Evolutionary conservation across 2,888 invertebrate species (phyloP).

Genomic region (Metalampra italica): DNA sequence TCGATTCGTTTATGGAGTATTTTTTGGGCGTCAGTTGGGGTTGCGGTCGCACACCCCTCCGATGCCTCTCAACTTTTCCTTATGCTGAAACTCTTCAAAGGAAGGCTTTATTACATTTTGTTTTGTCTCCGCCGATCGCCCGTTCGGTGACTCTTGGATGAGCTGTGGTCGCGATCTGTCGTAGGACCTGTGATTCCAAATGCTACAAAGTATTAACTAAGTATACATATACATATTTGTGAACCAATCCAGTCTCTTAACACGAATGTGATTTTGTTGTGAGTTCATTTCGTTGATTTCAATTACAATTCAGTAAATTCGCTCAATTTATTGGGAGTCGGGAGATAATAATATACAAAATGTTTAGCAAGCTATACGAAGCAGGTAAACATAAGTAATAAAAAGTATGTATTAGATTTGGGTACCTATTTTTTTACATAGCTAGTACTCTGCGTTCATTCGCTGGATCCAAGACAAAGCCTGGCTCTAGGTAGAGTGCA

Average conservation of each 20-base stretch:
- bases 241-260: neutral
- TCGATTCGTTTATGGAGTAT: slow-evolving; percentile 68
- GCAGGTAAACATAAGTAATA: no score
- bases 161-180: slow-evolving; percentile 38
- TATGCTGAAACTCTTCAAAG: slow-evolving; percentile 67
- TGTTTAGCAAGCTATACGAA: no score
- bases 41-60: slow-evolving; percentile 58
- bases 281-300: no score
- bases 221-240: neutral
- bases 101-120: slow-evolving; percentile 62
- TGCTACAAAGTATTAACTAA: no score
- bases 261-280: no score
- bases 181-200: neutral
- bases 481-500: slow-evolving; percentile 26
- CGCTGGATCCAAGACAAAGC: slow-evolving; percentile 24
- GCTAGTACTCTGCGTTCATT: slow-evolving; percentile 22
- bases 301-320: no score
- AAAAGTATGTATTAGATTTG: no score
- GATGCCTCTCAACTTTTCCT: slow-evolving; percentile 71
- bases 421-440: neutral
- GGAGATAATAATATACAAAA: no score
- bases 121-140: slow-evolving; percentile 50
- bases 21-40: slow-evolving; percentile 68
- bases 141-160: slow-evolving; percentile 37
- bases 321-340: no score